Conservation (phyloP, 2,888 invertebrate genomes). For the Argyresthia albistria region DNA sequence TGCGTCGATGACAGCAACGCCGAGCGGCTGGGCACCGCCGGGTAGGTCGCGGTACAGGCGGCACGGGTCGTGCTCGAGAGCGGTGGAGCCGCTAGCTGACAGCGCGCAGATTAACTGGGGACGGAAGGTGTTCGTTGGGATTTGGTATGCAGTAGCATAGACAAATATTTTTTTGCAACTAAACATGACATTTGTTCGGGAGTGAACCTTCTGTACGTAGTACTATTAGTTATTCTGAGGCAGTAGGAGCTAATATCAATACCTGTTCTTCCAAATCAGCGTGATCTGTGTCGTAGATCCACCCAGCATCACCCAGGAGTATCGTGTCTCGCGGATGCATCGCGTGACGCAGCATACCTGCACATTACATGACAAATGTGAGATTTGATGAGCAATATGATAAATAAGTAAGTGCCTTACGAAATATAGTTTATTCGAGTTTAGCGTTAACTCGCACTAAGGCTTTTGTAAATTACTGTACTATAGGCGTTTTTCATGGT, state of each 20-base stretch:
- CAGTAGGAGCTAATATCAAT: conserved; percentile 17
- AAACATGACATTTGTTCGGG: too few relatives aligned
- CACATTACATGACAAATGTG: neutral
- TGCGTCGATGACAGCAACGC: conserved; percentile 96
- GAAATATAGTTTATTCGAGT: too few relatives aligned
- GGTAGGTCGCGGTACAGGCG: conserved; percentile 83
- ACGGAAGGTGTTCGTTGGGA: too few relatives aligned
- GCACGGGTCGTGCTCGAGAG: conserved; percentile 96
- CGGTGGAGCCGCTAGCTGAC: conserved; percentile 96
- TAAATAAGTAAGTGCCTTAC: neutral
- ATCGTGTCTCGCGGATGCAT: conserved; percentile 77
- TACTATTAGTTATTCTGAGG: too few relatives aligned
- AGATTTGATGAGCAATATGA: neutral
- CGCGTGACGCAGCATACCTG: conserved; percentile 48
- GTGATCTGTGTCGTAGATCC: conserved; percentile 97
- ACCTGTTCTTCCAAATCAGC: conserved; percentile 98
- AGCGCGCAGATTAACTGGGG: conserved; percentile 88
- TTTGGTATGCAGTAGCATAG: too few relatives aligned
- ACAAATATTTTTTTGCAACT: too few relatives aligned
- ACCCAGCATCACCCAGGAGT: conserved; percentile 86
- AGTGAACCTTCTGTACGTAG: too few relatives aligned
- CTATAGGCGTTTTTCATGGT: too few relatives aligned
- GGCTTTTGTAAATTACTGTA: too few relatives aligned
- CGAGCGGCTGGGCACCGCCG: conserved; percentile 85
- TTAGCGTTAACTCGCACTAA: too few relatives aligned